Conservation (phyloP, 2,888 invertebrate genomes). For the Autographa pulchrina region DNA sequence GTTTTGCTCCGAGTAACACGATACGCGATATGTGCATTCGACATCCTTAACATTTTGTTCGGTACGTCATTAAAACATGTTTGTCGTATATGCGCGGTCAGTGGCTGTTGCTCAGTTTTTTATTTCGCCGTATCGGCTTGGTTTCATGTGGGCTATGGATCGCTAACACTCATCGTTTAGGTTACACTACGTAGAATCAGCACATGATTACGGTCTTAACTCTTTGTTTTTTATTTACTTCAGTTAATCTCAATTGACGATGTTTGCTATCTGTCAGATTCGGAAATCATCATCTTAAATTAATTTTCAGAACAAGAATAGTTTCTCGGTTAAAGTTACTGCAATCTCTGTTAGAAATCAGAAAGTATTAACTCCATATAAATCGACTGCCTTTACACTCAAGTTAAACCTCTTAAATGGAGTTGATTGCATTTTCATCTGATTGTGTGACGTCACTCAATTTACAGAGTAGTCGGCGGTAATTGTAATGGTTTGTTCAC, state of each 20-base stretch:
- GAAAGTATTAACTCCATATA: background rate
- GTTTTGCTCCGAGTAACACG: slow-evolving; percentile 39
- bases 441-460: slow-evolving; percentile 20
- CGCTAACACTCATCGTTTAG: background rate
- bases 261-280: background rate
- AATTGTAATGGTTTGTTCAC: slow-evolving; percentile 37
- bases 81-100: slow-evolving; percentile 39
- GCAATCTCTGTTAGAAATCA: no score
- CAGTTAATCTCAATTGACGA: background rate
- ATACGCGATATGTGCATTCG: slow-evolving; percentile 50
- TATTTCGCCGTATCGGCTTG: slow-evolving; percentile 25
- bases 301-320: background rate
- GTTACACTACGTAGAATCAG: background rate
- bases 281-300: no score
- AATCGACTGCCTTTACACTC: no score
- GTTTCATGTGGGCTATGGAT: slow-evolving; percentile 18
- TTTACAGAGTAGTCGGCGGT: slow-evolving; percentile 36
- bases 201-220: background rate
- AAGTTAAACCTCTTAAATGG: background rate
- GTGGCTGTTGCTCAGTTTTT: slow-evolving; percentile 33
- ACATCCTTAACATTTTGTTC: slow-evolving; percentile 42
- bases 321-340: background rate
- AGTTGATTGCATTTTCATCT: slow-evolving; percentile 5
- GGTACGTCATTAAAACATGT: slow-evolving; percentile 46
- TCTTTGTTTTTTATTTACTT: background rate